These are phyloP conservation scores for Cephus cinctus DNA, from an alignment of 1,140 invertebrate species.

Conservation along the genomic window DNA sequence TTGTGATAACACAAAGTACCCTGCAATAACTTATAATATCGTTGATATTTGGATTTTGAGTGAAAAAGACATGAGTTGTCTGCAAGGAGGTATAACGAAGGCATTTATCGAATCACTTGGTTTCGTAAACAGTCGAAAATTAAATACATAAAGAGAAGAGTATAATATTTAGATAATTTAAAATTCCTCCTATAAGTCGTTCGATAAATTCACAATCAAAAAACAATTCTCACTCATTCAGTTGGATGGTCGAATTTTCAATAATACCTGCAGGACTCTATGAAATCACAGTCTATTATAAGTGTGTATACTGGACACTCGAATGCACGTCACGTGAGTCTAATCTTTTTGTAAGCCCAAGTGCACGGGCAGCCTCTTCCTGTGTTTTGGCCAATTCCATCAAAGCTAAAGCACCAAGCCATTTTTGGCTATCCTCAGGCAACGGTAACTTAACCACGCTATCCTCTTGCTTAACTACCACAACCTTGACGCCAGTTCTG, in stretches of 20 bases:
- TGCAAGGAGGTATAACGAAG: neutral
- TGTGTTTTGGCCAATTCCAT: conserved; percentile 62
- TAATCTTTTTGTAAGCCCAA: conserved; percentile 22
- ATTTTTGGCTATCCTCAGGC: conserved; percentile 57
- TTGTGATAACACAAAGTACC: no score
- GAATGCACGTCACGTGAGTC: conserved; percentile 15
- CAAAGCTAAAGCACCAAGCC: conserved; percentile 66
- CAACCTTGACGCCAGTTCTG: conserved; percentile 25
- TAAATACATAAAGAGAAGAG: no score
- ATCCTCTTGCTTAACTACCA: conserved; percentile 41
- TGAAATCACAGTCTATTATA: conserved; percentile 42
- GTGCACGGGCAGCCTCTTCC: conserved; percentile 31
- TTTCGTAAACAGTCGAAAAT: no score
- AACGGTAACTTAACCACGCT: conserved; percentile 29
- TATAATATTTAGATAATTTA: no score
- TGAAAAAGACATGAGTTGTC: neutral
- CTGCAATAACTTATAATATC: no score
- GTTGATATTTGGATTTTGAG: no score
- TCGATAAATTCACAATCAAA: no score
- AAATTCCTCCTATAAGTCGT: no score
- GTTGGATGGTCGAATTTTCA: no score
- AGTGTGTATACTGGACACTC: conserved; percentile 38
- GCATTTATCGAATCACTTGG: neutral
- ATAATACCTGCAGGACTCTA: no score
- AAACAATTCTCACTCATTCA: no score